Evolutionary conservation across 2,113 vertebrate genomes (phyloP).

Genomic region (Chelonoidis abingdonii): DNA sequence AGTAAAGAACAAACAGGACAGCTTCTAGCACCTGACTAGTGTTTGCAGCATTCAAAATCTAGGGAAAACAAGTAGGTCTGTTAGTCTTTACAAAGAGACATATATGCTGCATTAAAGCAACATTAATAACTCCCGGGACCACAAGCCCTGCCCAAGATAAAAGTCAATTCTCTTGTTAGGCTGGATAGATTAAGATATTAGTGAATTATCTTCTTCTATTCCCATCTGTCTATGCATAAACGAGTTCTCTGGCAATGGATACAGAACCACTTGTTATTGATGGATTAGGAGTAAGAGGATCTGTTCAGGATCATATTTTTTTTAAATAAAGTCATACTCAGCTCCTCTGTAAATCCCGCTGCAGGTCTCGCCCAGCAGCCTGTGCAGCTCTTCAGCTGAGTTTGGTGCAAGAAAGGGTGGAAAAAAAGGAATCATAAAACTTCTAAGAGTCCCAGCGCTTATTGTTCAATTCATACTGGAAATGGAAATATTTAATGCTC

Average conservation of each 20-base stretch:
- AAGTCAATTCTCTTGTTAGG: constrained; percentile 12
- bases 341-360: accelerated
- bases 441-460: neutral
- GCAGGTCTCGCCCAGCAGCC: accelerated
- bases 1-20: neutral
- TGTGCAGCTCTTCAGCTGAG: neutral
- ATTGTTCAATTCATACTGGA: neutral
- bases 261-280: constrained; percentile 18
- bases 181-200: constrained; percentile 34
- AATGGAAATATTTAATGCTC: neutral
- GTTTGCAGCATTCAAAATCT: neutral
- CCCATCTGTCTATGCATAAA: constrained; percentile 46
- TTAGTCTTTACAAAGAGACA: neutral
- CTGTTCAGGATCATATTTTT: neutral
- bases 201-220: constrained; percentile 32
- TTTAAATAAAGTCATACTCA: neutral
- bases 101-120: neutral
- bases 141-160: constrained; percentile 39
- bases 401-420: neutral
- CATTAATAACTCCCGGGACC: constrained; percentile 28
- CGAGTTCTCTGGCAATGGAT: constrained; percentile 22
- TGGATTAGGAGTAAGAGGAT: constrained; percentile 52
- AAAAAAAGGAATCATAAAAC: too few species aligned
- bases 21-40: neutral
- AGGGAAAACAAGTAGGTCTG: neutral